Conservation (phyloP, 2,797 vertebrate species). For the Odontamblyopus lacepedii region DNA sequence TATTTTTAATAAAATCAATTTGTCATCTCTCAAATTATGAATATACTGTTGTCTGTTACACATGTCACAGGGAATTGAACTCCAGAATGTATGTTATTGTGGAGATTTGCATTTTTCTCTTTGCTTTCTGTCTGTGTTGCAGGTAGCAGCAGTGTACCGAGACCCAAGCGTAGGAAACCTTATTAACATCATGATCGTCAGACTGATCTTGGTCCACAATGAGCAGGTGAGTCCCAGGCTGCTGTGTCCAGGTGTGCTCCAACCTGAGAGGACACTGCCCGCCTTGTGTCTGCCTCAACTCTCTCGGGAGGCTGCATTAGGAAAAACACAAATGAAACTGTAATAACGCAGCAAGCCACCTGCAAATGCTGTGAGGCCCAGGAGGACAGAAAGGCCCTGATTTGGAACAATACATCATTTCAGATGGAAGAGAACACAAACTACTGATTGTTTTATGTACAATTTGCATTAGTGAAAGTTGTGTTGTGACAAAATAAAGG, state of each 20-base stretch:
- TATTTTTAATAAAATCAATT: background rate
- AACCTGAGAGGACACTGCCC: slow-evolving; percentile 52
- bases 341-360: slow-evolving; percentile 38
- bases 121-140: slow-evolving; percentile 71
- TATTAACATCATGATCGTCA: slow-evolving; percentile 95
- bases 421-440: background rate
- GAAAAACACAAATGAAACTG: slow-evolving; percentile 48
- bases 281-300: slow-evolving; percentile 61
- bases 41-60: background rate
- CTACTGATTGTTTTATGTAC: background rate
- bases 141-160: slow-evolving; percentile 96
- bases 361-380: slow-evolving; percentile 34
- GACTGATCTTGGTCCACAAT: slow-evolving; percentile 90
- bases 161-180: slow-evolving; percentile 96
- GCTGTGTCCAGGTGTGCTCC: slow-evolving; percentile 51
- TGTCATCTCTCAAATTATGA: background rate
- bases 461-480: background rate
- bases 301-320: slow-evolving; percentile 34
- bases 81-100: slow-evolving; percentile 6
- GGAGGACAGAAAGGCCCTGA: background rate
- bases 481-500: too few relatives aligned
- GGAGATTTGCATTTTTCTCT: slow-evolving; percentile 70
- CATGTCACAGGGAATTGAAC: background rate
- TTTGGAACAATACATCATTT: background rate
- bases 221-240: slow-evolving; percentile 85